Evolutionary conservation across 2,888 invertebrate genomes (phyloP).

Genomic region (Masnerella sp.): DNA sequence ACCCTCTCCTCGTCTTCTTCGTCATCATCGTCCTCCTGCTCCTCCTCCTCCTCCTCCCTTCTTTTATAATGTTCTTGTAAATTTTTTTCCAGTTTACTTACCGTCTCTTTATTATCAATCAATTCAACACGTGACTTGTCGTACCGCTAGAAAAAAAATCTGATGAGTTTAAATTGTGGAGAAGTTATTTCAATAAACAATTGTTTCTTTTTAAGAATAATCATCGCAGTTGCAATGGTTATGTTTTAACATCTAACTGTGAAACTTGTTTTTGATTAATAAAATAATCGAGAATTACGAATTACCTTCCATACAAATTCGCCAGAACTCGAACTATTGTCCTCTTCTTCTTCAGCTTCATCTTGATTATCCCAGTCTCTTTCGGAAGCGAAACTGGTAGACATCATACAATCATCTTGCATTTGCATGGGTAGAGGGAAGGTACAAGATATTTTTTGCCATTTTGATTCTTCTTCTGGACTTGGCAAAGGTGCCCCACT

Average conservation of each 20-base stretch:
- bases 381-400: constrained; percentile 79
- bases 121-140: constrained; percentile 66
- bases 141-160: constrained; percentile 66
- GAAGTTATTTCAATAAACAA: constrained; percentile 12
- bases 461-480: constrained; percentile 75
- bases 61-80: constrained; percentile 74
- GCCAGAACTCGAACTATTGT: constrained; percentile 84
- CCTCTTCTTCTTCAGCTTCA: constrained; percentile 73
- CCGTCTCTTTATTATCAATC: constrained; percentile 60
- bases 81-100: constrained; percentile 50
- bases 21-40: constrained; percentile 39
- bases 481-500: constrained; percentile 73
- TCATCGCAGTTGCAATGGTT: no score
- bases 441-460: constrained; percentile 69
- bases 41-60: constrained; percentile 73
- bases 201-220: background rate
- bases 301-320: constrained; percentile 91
- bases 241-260: no score
- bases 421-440: constrained; percentile 69
- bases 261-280: no score
- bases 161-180: no score
- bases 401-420: constrained; percentile 75
- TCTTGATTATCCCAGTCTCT: constrained; percentile 84
- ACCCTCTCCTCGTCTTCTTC: constrained; percentile 75
- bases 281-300: no score